These are phyloP conservation scores for Myrmecophaga tridactyla DNA, from an alignment of 2,113 vertebrate genomes.

Conservation along the genomic window DNA sequence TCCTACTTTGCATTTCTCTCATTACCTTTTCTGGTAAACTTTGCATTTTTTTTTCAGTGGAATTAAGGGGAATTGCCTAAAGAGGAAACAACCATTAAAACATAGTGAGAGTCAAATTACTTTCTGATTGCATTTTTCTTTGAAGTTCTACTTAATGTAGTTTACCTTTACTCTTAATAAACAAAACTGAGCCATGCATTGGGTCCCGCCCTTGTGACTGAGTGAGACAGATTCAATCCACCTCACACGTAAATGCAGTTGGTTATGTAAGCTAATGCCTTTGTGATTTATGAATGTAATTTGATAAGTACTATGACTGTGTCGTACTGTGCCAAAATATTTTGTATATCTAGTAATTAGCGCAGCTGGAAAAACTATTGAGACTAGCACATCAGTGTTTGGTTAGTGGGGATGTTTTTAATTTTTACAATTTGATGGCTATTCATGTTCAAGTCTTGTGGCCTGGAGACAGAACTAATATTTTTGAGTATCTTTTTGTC, in stretches of 20 bases:
- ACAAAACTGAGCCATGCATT: not conserved
- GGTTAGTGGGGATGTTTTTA: conserved; percentile 41
- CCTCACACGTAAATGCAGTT: not conserved
- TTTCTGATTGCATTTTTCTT: conserved; percentile 44
- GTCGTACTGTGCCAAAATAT: not conserved
- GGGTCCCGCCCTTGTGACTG: not conserved
- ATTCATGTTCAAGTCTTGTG: not conserved
- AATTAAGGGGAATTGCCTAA: conserved; percentile 47
- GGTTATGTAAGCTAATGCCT: not conserved
- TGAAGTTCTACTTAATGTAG: not conserved
- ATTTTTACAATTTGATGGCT: conserved; percentile 16
- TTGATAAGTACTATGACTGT: not conserved
- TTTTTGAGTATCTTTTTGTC: not conserved
- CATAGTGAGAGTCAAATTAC: conserved; percentile 26
- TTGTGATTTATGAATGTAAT: conserved; percentile 26
- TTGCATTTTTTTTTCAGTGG: not conserved
- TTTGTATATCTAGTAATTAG: not conserved
- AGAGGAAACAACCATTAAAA: conserved; percentile 29
- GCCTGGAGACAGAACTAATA: not conserved
- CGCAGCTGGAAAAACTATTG: not conserved
- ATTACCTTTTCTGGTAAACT: conserved; percentile 38
- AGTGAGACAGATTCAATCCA: not conserved
- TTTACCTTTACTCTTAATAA: conserved; percentile 1
- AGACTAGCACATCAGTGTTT: not conserved
- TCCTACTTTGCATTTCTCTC: conserved; percentile 42